Evolutionary conservation across 30 jellyfish, hydroid and myxozoan species (phyloP).

Genomic region (Chironex yamaguchii): DNA sequence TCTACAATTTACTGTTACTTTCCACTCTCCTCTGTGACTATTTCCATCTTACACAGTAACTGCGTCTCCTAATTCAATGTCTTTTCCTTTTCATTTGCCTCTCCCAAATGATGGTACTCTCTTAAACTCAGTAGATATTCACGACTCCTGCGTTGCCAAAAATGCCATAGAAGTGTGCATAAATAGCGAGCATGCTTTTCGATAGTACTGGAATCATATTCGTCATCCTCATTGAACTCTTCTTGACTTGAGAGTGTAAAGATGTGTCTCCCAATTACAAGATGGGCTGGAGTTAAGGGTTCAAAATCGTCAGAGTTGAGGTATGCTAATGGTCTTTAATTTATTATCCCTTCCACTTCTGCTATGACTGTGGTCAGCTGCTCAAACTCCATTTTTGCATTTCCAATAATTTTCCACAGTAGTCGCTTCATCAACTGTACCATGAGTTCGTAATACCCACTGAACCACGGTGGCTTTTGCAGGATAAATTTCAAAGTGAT

Average conservation of each 20-base stretch:
- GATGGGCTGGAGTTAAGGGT: not conserved
- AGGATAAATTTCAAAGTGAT: conserved; percentile 4
- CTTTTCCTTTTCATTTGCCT: not conserved
- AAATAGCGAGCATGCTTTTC: not conserved
- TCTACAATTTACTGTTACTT: not conserved
- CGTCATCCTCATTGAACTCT: not conserved
- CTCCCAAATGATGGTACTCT: not conserved
- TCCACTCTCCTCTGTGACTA: not conserved
- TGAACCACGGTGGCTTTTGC: conserved; percentile 40
- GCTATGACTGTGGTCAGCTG: conserved; percentile 10
- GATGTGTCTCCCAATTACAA: not conserved
- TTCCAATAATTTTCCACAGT: not conserved
- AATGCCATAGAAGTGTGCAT: not conserved
- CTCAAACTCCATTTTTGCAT: conserved; percentile 5
- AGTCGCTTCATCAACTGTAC: conserved; percentile 9
- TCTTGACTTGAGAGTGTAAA: not conserved
- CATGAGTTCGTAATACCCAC: conserved; percentile 34
- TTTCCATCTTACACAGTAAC: not conserved
- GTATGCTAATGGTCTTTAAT: conserved; percentile 26
- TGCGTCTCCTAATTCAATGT: not conserved
- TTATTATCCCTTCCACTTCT: conserved; percentile 37
- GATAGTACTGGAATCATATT: not conserved
- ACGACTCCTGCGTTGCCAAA: not conserved
- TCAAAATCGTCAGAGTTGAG: conserved; percentile 2
- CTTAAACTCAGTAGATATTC: not conserved